phyloP scores from a whole-genome alignment of 2,113 vertebrate species.

The Myotis lucifugus region DNA sequence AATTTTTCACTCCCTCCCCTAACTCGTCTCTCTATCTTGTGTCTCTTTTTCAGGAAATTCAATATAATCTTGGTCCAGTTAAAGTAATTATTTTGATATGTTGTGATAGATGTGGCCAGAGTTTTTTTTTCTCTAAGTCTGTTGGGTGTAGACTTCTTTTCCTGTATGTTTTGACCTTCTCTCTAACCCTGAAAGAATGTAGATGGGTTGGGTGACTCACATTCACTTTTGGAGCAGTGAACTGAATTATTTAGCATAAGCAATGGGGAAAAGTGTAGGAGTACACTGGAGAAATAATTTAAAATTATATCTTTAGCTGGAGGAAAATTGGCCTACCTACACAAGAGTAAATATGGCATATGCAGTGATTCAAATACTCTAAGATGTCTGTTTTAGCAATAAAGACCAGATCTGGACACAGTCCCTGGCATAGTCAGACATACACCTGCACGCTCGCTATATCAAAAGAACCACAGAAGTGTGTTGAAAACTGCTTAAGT shows the following conservation, averaged over 20 bases:
- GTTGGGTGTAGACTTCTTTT: not conserved
- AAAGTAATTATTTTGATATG: conserved; percentile 42
- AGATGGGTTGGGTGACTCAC: conserved; percentile 52
- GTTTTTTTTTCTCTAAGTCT: conserved; percentile 3
- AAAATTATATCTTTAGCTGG: conserved; percentile 68
- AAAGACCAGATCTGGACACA: conserved; percentile 69
- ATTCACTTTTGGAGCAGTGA: conserved; percentile 41
- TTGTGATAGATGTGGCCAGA: not conserved
- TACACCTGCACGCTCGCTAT: conserved; percentile 65
- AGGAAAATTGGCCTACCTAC: conserved; percentile 68
- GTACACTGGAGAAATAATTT: conserved; percentile 67
- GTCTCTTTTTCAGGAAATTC: conserved; percentile 48
- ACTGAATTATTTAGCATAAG: conserved; percentile 76
- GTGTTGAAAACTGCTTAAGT: conserved; percentile 72
- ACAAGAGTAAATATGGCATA: conserved; percentile 60
- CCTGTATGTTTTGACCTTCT: conserved; percentile 52
- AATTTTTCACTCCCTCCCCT: conserved; percentile 48
- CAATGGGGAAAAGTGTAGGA: conserved; percentile 56
- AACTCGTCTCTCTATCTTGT: not conserved
- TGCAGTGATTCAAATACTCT: conserved; percentile 54
- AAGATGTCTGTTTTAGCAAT: conserved; percentile 68
- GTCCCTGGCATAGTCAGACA: conserved; percentile 60
- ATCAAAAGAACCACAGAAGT: conserved; percentile 62
- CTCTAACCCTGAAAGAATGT: conserved; percentile 37
- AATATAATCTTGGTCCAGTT: conserved; percentile 36